Evolutionary conservation across 2,797 vertebrate species (phyloP).

Genomic region (Premnoplex brunnescens): DNA sequence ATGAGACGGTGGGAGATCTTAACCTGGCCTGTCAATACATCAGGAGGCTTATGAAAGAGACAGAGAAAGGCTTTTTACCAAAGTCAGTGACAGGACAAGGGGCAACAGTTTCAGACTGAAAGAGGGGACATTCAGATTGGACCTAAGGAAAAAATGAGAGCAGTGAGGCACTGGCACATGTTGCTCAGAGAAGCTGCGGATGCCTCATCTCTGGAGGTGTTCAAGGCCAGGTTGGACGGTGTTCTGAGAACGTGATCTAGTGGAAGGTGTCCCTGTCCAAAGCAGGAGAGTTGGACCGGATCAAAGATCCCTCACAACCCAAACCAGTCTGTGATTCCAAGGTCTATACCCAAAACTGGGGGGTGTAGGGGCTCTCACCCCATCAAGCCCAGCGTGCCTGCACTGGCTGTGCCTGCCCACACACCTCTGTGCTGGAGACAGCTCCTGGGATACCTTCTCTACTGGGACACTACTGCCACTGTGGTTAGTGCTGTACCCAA

Average conservation of each 20-base stretch:
- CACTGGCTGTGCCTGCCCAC: background rate
- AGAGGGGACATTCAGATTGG: background rate
- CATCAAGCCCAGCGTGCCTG: background rate
- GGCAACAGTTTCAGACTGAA: background rate
- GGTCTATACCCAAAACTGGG: background rate
- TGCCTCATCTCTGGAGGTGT: background rate
- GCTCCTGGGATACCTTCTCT: background rate
- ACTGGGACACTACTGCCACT: background rate
- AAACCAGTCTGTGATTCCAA: background rate
- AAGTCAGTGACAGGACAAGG: background rate
- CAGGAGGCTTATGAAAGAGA: background rate
- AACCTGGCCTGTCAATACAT: background rate
- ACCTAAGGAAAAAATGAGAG: background rate
- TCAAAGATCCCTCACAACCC: background rate
- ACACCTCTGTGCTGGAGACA: background rate
- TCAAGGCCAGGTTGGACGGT: background rate
- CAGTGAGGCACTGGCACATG: background rate
- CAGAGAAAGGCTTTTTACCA: background rate
- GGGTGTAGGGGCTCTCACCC: background rate
- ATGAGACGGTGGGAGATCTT: background rate
- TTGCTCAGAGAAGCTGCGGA: background rate
- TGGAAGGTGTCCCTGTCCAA: background rate
- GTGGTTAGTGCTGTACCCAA: background rate
- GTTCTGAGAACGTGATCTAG: background rate
- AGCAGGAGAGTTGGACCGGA: too few species aligned